Base-by-base conservation (phyloP, 2,113 vertebrate species). In the Calidris pygmaea region DNA sequence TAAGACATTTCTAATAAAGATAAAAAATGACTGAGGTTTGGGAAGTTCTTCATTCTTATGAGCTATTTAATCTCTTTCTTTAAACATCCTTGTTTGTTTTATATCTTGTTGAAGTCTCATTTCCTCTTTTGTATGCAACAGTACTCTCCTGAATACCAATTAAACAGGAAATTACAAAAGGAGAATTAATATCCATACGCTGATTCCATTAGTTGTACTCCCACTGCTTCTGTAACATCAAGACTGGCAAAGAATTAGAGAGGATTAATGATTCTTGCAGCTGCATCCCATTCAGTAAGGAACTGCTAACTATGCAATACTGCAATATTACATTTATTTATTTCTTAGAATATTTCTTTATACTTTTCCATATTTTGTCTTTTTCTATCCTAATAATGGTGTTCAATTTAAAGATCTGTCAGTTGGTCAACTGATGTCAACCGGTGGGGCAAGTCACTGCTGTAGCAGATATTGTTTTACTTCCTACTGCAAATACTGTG, bases 111-210 rank as follows among this genome's bases (percentile, higher is more conserved):
- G 76, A 78, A 90, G 9, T 45, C 59, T 88, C 3, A 7, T 94
- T 91, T 94, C 66, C 79, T 86, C 45, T 70, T 93, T 74, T 43
- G 34, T 55, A 67, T 92, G 47, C 65, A 86, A 60, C 34, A 70
- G 59, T 84, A 70, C 34, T 45, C 83, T 84, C 52, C 41, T 5
- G 4, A 89, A 90, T 67, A 59, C 26, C 87, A 89, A 93, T 84
- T 73, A 89, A 81, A 93, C 22, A 85, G 47, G 80, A 95, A 89
- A 93, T 67, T 87, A 78, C 32, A 81, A 84, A 84, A 81, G 50
- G 10, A 70, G 47, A 81, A 86, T 92, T 96, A 95, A 92, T 95
- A 93, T 34, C 47, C 60, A 55, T 39, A 63, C 30, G 56, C 62
- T 76, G 55, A 81, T 93, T 70, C 55, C 39, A 89, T 81, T 81